Evolutionary conservation across 2,888 invertebrate genomes (phyloP), one percentile per base, ranked within the genome.

Genomic region (Caenorhabditis japonica): DNA sequence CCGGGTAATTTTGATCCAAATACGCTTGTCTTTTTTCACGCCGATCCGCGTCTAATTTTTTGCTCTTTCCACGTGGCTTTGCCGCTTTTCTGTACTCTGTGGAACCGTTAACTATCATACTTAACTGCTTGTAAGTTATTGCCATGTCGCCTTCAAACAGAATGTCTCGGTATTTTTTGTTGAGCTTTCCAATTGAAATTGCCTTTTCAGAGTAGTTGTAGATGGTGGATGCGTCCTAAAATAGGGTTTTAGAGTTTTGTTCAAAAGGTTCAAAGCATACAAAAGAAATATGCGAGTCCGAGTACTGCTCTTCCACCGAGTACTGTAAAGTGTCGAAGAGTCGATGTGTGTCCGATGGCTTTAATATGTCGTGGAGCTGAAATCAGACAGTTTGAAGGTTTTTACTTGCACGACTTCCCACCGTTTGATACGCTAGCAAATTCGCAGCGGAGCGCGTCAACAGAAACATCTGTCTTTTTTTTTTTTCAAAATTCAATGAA

Each of bases 121-220:
- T 56, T 23, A 79, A 30, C 30, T 69, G 75, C 13, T 64, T 51
- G 30, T 75, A 72, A n/a, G 47, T 58, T 12, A 79, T 60, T 4
- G 75, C 62, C 76, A 79, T 79, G 49, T 79, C 79, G 21, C 79
- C 79, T 41, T 79, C 69, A 27, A 60, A 79, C 0, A 79, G 43
- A n/a, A 76, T 61, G 27, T 76, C 75, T 33, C 76, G 75, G 49
- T 79, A 77, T 52, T 75, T 76, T 33, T 52, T 43, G 15, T 79
- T 79, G 39, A 79, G 25, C 19, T 68, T 72, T 13, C 58, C 62
- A 25, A 79, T 68, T 15, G 75, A 70, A 17, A 79, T 72, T n/a
- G 72, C 61, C 34, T 70, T 59, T 5, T 72, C 76, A 5, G 76
- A 69, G 55, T 75, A 77, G 46, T 73, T 73, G 17, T 55, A 58